These are phyloP conservation scores for Augiades crinisus DNA, from an alignment of 2,888 invertebrate genomes.

Conservation along the genomic window DNA sequence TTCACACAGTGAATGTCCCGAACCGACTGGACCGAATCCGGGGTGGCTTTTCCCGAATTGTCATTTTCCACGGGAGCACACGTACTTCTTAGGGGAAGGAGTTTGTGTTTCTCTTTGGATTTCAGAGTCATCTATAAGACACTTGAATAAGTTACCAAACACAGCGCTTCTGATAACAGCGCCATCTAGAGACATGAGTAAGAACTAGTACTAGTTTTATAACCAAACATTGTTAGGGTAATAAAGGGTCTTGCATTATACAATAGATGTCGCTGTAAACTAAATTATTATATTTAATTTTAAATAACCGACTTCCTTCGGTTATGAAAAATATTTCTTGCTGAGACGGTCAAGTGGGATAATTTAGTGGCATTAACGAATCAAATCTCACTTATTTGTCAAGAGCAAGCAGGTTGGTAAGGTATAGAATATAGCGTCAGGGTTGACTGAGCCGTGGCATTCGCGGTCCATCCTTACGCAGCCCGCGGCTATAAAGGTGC, in stretches of 20 bases:
- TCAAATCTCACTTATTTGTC: constrained; percentile 17
- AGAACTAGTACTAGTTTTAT: background rate
- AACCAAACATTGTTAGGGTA: background rate
- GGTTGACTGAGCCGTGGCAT: constrained; percentile 49
- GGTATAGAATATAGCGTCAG: constrained; percentile 24
- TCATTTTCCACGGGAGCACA: constrained; percentile 46
- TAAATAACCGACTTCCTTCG: constrained; percentile 5
- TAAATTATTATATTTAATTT: background rate
- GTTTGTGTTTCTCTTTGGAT: constrained; percentile 29
- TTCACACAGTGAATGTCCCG: constrained; percentile 60
- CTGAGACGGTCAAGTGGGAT: constrained; percentile 8
- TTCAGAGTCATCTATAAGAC: constrained; percentile 38
- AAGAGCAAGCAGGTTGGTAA: constrained; percentile 7
- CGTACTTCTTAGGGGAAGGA: constrained; percentile 13
- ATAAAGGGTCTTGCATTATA: background rate
- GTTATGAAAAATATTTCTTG: constrained; percentile 23
- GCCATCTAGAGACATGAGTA: constrained; percentile 27
- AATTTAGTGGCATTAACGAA: constrained; percentile 14
- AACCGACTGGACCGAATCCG: constrained; percentile 69
- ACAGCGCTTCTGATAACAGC: constrained; percentile 1
- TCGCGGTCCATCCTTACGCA: constrained; percentile 65
- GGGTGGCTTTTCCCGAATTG: constrained; percentile 65
- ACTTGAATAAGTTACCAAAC: background rate
- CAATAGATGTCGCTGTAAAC: constrained; percentile 1
- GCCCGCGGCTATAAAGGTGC: constrained; percentile 73